Conservation (phyloP, 2,888 invertebrate genomes). For the Acronicta psi region DNA sequence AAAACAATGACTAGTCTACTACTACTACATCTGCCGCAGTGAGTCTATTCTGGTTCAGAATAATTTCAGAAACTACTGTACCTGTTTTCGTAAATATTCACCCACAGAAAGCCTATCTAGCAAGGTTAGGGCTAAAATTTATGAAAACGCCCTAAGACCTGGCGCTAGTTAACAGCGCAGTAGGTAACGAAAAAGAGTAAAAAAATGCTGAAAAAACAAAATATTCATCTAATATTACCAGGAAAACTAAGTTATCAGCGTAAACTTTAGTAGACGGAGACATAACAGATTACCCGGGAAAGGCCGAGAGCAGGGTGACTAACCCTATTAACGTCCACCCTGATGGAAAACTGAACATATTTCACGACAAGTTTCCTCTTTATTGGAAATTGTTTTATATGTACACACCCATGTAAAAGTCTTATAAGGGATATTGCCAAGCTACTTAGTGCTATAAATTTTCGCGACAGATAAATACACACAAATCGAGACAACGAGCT, state of each 20-base stretch:
- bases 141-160: no score
- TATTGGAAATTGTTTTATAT: slow-evolving; percentile 3
- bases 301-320: slow-evolving; percentile 9
- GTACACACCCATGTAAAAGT: not conserved
- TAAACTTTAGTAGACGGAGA: not conserved
- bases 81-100: no score
- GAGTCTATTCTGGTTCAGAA: no score
- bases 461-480: no score
- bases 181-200: not conserved
- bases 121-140: no score
- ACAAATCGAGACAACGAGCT: no score
- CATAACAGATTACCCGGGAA: slow-evolving; percentile 27
- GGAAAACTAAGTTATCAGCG: slow-evolving; percentile 11
- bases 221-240: slow-evolving; percentile 6
- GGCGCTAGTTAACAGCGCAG: no score
- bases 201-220: no score
- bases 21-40: no score
- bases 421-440: not conserved
- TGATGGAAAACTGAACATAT: slow-evolving; percentile 35
- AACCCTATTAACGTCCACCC: slow-evolving; percentile 32
- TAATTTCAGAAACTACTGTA: no score
- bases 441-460: not conserved
- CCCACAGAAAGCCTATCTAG: no score
- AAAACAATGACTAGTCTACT: no score
- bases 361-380: slow-evolving; percentile 16